Base-by-base conservation (phyloP, 2,888 invertebrate genomes). In the Stegana nigrithorax region DNA sequence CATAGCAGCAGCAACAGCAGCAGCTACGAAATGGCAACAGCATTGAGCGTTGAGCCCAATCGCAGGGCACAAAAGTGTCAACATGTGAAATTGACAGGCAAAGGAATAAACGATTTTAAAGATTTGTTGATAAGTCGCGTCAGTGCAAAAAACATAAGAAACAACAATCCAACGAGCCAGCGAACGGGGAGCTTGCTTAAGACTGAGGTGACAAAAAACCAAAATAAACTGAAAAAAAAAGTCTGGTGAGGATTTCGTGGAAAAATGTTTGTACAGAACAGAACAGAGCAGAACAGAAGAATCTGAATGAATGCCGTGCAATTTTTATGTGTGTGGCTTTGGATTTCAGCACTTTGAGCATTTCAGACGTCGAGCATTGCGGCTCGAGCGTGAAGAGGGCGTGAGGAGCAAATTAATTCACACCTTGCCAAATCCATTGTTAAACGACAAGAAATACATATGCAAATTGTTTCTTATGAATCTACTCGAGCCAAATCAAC, bases 371-470 rank as follows among this genome's bases (percentile, higher is more conserved):
- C n/a, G n/a, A n/a, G n/a, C n/a, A n/a, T n/a, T n/a, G n/a, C n/a
- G n/a, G n/a, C n/a, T n/a, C n/a, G n/a, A n/a, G n/a, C n/a, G n/a
- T n/a, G n/a, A n/a, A n/a, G n/a, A n/a, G n/a, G 78, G 75, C 67
- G 69, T 69, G 74, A 74, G 70, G 68, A 82, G 82, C 82, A 82
- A 82, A 82, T 82, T 82, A 81, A 80, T 82, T 82, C 82, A 81
- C 82, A 82, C 82, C 82, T 82, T 80, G 72, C 75, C 73, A 75
- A n/a, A 76, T 71, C 76, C 74, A 78, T 77, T 78, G 76, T 78
- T 71, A 69, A 68, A 70, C 63, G 73, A 67, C 74, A 70, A 66
- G 67, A 59, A 26, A 72, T 69, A 71, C 70, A 74, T 80, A 80
- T 81, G 81, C 80, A 80, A 81, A 81, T 81, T 79, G 78, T 74